These are phyloP conservation scores for Carassius auratus DNA, from an alignment of 2,113 vertebrate species.

Conservation along the genomic window DNA sequence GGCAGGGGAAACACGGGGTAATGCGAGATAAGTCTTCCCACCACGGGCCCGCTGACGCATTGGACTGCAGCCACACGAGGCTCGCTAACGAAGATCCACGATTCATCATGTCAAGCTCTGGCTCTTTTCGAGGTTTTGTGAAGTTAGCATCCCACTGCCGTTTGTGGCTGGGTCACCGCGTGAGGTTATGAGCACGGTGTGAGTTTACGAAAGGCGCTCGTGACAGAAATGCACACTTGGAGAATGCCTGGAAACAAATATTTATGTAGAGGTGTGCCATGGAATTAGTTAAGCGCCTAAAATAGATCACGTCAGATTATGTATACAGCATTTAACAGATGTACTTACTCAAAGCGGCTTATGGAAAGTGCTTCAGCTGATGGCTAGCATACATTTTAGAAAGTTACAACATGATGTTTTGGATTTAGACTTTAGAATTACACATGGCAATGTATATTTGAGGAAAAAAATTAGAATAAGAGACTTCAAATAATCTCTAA, in stretches of 20 bases:
- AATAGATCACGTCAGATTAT: conserved; percentile 10
- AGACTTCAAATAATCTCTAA: not conserved
- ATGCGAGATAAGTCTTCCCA: conserved; percentile 38
- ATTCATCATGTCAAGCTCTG: conserved; percentile 2
- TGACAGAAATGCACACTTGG: not conserved
- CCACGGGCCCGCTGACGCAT: conserved; percentile 19
- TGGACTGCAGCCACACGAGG: not conserved
- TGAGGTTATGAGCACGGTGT: not conserved
- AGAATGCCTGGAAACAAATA: not conserved
- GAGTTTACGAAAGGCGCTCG: not conserved
- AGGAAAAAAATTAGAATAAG: not conserved
- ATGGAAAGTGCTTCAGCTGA: not conserved
- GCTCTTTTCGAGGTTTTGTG: conserved; percentile 25
- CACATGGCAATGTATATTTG: not conserved
- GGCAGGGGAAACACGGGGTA: conserved; percentile 33
- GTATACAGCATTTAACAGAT: not conserved
- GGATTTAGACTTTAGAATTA: not conserved
- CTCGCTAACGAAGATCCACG: not conserved
- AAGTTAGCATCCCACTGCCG: not conserved
- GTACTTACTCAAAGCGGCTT: not conserved
- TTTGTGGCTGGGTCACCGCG: not conserved
- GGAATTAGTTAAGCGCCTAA: not conserved
- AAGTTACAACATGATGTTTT: not conserved
- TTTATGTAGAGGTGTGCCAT: not conserved
- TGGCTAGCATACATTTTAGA: not conserved